A percentile compares a stretch with the other conserved stretches of the same genome.
Evolutionary conservation across 2,797 vertebrate species (phyloP).

Genomic region (Artibeus lituratus): DNA sequence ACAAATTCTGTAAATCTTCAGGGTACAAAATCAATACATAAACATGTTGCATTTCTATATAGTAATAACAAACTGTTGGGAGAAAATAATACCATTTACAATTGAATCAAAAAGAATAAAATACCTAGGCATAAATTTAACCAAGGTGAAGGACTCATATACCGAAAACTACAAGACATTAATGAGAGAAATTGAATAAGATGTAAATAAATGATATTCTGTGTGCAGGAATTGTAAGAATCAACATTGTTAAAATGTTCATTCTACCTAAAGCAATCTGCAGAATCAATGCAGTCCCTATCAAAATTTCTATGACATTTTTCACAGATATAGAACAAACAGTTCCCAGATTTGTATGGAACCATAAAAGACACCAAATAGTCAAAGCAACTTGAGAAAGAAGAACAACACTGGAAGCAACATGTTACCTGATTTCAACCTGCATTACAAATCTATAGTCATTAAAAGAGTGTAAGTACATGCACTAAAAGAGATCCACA

Average conservation of each 20-base stretch:
- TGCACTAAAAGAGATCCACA: background rate
- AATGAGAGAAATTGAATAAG: background rate
- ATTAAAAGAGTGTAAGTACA: background rate
- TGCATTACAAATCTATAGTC: background rate
- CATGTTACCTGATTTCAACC: background rate
- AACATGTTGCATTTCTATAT: background rate
- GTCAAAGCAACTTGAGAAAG: background rate
- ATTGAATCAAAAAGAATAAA: background rate
- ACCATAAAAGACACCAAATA: background rate
- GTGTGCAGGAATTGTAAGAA: background rate
- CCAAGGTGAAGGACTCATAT: background rate
- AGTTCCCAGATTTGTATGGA: background rate
- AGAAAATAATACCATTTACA: background rate
- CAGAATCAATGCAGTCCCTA: background rate
- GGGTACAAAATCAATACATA: background rate
- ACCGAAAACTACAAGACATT: background rate
- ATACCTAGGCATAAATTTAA: background rate
- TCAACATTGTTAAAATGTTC: background rate
- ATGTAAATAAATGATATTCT: background rate
- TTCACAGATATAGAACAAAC: background rate
- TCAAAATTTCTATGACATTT: background rate
- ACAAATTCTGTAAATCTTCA: background rate
- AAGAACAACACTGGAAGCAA: background rate
- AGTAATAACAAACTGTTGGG: background rate
- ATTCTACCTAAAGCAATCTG: background rate